These are phyloP conservation scores for Grapholita molesta DNA, from an alignment of 1,140 invertebrate genomes.

Conservation along the genomic window DNA sequence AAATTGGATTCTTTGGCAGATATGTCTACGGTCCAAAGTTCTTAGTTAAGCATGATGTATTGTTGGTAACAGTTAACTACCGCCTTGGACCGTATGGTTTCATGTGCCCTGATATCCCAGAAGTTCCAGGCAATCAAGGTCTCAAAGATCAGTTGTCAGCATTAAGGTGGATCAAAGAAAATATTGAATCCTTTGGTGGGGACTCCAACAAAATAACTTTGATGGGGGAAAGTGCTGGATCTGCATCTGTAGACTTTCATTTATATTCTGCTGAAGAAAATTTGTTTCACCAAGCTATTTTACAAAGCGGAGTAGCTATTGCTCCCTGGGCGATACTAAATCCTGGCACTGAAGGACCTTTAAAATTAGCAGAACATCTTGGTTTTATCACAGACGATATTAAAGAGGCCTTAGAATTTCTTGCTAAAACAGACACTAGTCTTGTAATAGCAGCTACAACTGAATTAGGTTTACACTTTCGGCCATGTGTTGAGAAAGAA, in stretches of 20 bases:
- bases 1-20: slow-evolving; percentile 64
- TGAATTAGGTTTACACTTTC: slow-evolving; percentile 13
- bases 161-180: slow-evolving; percentile 81
- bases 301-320: slow-evolving; percentile 31
- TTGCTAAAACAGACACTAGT: slow-evolving; percentile 21
- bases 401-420: slow-evolving; percentile 25
- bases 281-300: slow-evolving; percentile 37
- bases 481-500: slow-evolving; percentile 31
- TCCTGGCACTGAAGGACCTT: slow-evolving; percentile 13
- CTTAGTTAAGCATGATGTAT: slow-evolving; percentile 75
- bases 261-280: slow-evolving; percentile 28
- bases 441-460: slow-evolving; percentile 24
- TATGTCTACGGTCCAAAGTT: slow-evolving; percentile 70
- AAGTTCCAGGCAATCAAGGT: slow-evolving; percentile 84
- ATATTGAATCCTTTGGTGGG: slow-evolving; percentile 84
- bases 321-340: slow-evolving; percentile 12
- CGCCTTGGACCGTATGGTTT: slow-evolving; percentile 83
- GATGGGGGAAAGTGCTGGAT: slow-evolving; percentile 83
- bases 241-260: slow-evolving; percentile 41
- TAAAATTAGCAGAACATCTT: slow-evolving; percentile 29
- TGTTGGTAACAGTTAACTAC: slow-evolving; percentile 73
- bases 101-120: slow-evolving; percentile 81
- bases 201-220: slow-evolving; percentile 81
- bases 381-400: slow-evolving; percentile 26
- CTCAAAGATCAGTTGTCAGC: slow-evolving; percentile 84